Evolutionary conservation across 2,113 vertebrate genomes (phyloP).

Genomic region (Upupa epops): DNA sequence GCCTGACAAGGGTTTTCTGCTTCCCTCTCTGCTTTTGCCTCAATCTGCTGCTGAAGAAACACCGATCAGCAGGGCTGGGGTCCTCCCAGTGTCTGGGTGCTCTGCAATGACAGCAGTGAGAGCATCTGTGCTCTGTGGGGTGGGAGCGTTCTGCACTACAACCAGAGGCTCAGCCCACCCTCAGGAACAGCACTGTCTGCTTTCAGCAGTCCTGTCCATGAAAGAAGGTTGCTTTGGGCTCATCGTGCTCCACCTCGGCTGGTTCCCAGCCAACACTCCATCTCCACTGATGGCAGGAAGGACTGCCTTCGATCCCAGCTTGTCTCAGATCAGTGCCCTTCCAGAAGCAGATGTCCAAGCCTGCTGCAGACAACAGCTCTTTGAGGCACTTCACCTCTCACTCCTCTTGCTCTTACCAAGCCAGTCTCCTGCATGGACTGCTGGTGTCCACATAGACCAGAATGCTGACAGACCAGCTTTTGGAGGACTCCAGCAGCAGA

Average conservation of each 20-base stretch:
- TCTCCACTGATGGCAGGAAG: not conserved
- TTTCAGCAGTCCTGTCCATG: not conserved
- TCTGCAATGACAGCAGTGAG: fast-evolving
- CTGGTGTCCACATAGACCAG: not conserved
- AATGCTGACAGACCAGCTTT: too few species aligned
- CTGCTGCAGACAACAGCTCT: not conserved
- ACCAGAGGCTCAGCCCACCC: not conserved
- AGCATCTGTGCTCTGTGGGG: not conserved
- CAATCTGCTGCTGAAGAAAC: not conserved
- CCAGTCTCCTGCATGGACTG: not conserved
- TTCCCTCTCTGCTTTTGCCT: not conserved
- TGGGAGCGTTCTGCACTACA: fast-evolving
- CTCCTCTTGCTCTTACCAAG: not conserved
- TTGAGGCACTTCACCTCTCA: not conserved
- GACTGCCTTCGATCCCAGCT: not conserved
- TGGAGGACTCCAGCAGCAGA: not conserved
- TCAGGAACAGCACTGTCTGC: fast-evolving
- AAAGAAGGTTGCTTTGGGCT: not conserved
- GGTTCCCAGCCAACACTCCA: fast-evolving
- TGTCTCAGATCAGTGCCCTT: not conserved
- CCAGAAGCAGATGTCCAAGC: not conserved
- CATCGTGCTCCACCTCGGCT: not conserved
- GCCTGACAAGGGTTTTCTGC: not conserved
- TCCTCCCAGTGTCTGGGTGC: not conserved
- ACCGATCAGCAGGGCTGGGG: not conserved